Conservation (phyloP, 2,888 invertebrate genomes). For the Orthosia incerta region DNA sequence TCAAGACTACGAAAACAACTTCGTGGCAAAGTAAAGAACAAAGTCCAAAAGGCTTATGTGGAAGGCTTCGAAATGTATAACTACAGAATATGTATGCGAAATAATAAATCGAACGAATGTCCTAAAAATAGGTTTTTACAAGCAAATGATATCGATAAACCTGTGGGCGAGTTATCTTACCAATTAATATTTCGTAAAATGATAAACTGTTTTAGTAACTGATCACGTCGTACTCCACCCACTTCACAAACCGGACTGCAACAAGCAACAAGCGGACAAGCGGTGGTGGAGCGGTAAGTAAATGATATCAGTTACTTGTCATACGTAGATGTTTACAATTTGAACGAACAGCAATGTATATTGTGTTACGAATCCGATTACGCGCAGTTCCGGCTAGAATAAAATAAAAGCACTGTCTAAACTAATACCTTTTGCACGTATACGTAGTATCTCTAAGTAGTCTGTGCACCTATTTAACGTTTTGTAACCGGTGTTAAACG, state of each 20-base stretch:
- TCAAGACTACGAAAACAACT: conserved; percentile 52
- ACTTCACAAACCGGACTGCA: conserved; percentile 63
- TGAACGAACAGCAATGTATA: conserved; percentile 25
- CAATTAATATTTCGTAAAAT: conserved; percentile 51
- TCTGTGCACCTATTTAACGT: too few species aligned
- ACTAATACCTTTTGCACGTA: conserved; percentile 14
- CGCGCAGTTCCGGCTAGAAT: neutral
- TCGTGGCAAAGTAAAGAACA: conserved; percentile 64
- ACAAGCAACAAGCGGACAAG: neutral
- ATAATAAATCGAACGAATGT: neutral
- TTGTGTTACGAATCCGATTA: neutral
- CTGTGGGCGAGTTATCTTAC: conserved; percentile 59
- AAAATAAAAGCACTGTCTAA: neutral
- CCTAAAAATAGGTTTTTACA: conserved; percentile 6
- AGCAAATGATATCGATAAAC: neutral
- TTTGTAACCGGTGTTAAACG: neutral
- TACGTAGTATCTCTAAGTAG: too few species aligned
- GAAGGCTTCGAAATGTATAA: conserved; percentile 25
- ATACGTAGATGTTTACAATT: conserved; percentile 11
- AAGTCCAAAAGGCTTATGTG: conserved; percentile 68
- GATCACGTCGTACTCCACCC: conserved; percentile 61
- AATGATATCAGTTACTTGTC: conserved; percentile 20
- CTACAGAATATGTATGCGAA: conserved; percentile 7
- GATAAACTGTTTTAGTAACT: conserved; percentile 8
- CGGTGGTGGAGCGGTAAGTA: conserved; percentile 27